Conservation (phyloP, 2,113 vertebrate genomes). For the Bombycilla garrulus region DNA sequence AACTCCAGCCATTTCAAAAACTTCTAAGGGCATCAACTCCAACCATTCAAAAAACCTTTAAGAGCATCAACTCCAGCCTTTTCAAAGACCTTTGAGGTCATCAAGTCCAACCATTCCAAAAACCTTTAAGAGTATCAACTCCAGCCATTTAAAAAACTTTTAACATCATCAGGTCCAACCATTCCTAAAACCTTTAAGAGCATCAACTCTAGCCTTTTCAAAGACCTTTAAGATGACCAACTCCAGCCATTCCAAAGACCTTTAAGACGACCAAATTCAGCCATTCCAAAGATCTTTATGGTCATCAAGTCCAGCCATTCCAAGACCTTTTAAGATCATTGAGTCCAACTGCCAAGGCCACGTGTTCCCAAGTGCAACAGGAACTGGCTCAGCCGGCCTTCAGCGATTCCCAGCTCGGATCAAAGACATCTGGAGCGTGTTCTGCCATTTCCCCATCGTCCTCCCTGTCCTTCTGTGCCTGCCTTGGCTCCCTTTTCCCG, state of each 20-base stretch:
- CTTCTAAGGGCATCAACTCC: background rate
- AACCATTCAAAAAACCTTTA: background rate
- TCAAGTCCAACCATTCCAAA: background rate
- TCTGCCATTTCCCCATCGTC: background rate
- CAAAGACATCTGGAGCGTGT: background rate
- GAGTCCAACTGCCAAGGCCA: background rate
- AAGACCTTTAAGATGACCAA: background rate
- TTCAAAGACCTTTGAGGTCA: background rate
- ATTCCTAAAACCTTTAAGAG: background rate
- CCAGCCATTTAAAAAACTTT: no score
- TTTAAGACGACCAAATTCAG: no score
- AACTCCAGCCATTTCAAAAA: background rate
- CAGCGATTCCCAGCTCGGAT: rapidly evolving
- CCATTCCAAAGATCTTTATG: background rate
- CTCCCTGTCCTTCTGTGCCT: background rate
- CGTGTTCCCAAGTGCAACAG: background rate
- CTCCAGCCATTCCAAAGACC: background rate
- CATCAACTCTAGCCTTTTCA: background rate
- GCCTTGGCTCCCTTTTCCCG: background rate
- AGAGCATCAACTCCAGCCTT: background rate
- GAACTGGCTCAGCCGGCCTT: rapidly evolving
- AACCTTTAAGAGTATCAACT: background rate
- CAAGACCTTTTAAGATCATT: no score
- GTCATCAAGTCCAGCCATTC: background rate
- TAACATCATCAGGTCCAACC: background rate